phyloP scores from a whole-genome alignment of 2,888 invertebrate genomes.

The Anorthoa munda region DNA sequence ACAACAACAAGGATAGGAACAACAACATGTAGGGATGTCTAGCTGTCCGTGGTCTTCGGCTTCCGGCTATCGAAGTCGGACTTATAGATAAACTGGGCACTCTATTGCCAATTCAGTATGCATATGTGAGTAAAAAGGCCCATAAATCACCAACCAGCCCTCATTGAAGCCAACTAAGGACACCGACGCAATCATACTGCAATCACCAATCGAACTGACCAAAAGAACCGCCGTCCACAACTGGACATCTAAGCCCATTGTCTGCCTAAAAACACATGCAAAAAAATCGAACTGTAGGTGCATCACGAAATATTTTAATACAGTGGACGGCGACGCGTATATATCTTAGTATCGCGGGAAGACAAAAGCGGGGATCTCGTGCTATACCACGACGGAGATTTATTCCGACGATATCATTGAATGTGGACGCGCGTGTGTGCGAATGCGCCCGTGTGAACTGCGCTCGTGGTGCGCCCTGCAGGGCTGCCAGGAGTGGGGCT shows the following conservation, averaged over 20 bases:
- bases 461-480: constrained; percentile 54
- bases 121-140: background rate
- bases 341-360: constrained; percentile 69
- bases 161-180: constrained; percentile 23
- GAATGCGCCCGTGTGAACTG: constrained; percentile 71
- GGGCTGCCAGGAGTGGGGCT: constrained; percentile 56
- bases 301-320: constrained; percentile 73
- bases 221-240: constrained; percentile 51
- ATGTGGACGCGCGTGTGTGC: constrained; percentile 69
- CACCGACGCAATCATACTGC: constrained; percentile 35
- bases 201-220: constrained; percentile 39
- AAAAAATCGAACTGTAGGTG: constrained; percentile 52
- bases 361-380: constrained; percentile 83
- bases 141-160: constrained; percentile 3
- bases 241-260: constrained; percentile 61
- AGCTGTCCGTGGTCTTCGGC: background rate
- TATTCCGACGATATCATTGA: constrained; percentile 82
- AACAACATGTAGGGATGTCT: background rate
- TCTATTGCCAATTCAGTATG: background rate
- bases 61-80: background rate
- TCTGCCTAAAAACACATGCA: constrained; percentile 55
- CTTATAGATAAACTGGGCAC: background rate
- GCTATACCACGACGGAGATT: constrained; percentile 84
- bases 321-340: constrained; percentile 64
- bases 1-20: too few relatives aligned